A percentile compares a stretch with the other conserved stretches of the same genome.
phyloP scores from a whole-genome alignment of 2,113 vertebrate species.

The Serinus canaria region DNA sequence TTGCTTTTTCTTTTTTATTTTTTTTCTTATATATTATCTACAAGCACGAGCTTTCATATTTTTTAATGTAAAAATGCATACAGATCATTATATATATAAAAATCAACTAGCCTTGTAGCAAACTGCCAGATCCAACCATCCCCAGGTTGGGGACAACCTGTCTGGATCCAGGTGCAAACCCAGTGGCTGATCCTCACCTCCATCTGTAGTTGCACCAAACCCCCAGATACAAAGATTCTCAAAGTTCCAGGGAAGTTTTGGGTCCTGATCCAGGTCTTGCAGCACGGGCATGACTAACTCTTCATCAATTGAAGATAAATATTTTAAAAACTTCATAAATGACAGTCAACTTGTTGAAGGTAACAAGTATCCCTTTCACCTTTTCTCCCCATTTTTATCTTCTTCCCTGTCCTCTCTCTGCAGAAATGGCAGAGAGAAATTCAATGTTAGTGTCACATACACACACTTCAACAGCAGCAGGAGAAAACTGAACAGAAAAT shows the following conservation, averaged over 20 bases:
- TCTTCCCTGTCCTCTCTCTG: background rate
- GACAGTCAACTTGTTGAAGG: slow-evolving; percentile 34
- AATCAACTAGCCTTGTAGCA: slow-evolving; percentile 50
- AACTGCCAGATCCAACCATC: slow-evolving; percentile 44
- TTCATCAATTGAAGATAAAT: slow-evolving; percentile 66
- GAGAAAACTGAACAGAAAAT: background rate
- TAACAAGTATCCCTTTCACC: slow-evolving; percentile 42
- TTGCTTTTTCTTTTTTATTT: background rate
- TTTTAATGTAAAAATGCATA: slow-evolving; percentile 66
- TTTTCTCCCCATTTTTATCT: background rate
- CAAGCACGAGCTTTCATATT: slow-evolving; percentile 56
- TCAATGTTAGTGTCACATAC: background rate
- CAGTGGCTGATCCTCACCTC: background rate
- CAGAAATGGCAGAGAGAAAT: background rate
- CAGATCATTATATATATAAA: slow-evolving; percentile 64
- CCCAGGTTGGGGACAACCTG: slow-evolving; percentile 33
- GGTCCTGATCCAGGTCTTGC: slow-evolving; percentile 55
- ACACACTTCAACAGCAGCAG: background rate
- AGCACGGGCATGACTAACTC: slow-evolving; percentile 44
- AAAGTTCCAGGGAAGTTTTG: slow-evolving; percentile 21
- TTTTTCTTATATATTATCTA: slow-evolving; percentile 61
- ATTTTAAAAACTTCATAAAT: slow-evolving; percentile 46
- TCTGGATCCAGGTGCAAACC: slow-evolving; percentile 49
- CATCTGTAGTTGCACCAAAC: background rate
- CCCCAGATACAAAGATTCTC: background rate